These are phyloP conservation scores for Anorthoa munda DNA, from an alignment of 2,888 invertebrate genomes.

Conservation along the genomic window DNA sequence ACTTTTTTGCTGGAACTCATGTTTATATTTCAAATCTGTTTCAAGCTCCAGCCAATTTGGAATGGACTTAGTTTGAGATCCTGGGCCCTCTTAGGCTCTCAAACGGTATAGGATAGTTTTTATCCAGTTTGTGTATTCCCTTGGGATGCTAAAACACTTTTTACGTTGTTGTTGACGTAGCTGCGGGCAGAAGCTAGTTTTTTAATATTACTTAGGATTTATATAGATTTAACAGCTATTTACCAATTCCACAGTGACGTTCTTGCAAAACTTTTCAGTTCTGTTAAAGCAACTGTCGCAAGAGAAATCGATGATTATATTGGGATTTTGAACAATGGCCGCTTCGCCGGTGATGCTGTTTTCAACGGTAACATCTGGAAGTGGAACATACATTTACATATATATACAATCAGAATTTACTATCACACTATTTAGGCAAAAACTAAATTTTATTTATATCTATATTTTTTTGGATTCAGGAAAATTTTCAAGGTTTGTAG, in stretches of 20 bases:
- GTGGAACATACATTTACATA: not conserved
- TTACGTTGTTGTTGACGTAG: too few species aligned
- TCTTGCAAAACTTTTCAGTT: conserved; percentile 37
- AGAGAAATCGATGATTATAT: conserved; percentile 60
- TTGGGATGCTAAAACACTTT: too few species aligned
- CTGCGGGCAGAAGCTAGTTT: not conserved
- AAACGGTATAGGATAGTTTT: not conserved
- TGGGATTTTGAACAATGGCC: conserved; percentile 56
- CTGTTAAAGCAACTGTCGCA: conserved; percentile 30
- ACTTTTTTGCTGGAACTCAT: too few species aligned
- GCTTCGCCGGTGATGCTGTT: conserved; percentile 66
- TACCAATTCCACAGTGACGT: conserved; percentile 70
- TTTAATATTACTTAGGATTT: not conserved
- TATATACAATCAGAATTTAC: too few species aligned
- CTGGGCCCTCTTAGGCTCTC: not conserved
- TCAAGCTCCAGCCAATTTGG: not conserved
- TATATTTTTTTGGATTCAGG: too few species aligned
- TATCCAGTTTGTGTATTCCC: too few species aligned
- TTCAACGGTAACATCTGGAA: conserved; percentile 69
- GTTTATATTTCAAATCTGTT: not conserved
- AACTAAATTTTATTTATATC: too few species aligned
- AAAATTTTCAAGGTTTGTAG: too few species aligned
- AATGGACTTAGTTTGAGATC: not conserved
- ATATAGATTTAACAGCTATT: not conserved
- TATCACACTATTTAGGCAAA: too few species aligned